These are phyloP conservation scores for Heteractis magnifica DNA, from an alignment of 92 coral and sea anemone species.

Conservation along the genomic window DNA sequence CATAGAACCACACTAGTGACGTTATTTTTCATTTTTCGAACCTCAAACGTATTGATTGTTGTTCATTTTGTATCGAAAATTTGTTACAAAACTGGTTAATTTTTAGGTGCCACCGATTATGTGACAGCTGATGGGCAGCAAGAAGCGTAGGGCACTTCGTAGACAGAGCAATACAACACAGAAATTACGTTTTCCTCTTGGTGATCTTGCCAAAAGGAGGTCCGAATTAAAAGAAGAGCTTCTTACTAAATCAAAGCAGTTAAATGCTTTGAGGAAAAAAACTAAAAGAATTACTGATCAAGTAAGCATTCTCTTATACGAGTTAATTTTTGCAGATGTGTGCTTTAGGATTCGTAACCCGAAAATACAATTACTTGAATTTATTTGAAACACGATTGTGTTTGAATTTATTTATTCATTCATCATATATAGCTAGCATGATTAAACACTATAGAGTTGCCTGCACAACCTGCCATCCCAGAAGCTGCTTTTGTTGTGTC, in stretches of 20 bases:
- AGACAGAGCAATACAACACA: conserved; percentile 24
- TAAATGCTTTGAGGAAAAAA: conserved; percentile 31
- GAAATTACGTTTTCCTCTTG: conserved; percentile 40
- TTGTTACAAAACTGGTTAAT: conserved; percentile 30
- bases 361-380: neutral
- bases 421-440: too few species aligned
- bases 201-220: conserved; percentile 42
- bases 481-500: conserved; percentile 29
- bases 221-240: conserved; percentile 26
- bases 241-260: conserved; percentile 35
- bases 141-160: conserved; percentile 42
- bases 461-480: neutral
- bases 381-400: neutral
- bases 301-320: conserved; percentile 13
- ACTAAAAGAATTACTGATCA: conserved; percentile 20
- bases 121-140: conserved; percentile 34
- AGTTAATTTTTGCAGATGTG: neutral
- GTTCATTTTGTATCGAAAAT: conserved; percentile 22
- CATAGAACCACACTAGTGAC: conserved; percentile 37
- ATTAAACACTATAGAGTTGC: too few species aligned
- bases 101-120: neutral
- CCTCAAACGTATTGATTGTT: neutral
- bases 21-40: neutral
- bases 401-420: too few species aligned
- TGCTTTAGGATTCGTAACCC: neutral